These are phyloP conservation scores for Anthoptus insignis DNA, from an alignment of 2,888 invertebrate genomes.

Conservation along the genomic window DNA sequence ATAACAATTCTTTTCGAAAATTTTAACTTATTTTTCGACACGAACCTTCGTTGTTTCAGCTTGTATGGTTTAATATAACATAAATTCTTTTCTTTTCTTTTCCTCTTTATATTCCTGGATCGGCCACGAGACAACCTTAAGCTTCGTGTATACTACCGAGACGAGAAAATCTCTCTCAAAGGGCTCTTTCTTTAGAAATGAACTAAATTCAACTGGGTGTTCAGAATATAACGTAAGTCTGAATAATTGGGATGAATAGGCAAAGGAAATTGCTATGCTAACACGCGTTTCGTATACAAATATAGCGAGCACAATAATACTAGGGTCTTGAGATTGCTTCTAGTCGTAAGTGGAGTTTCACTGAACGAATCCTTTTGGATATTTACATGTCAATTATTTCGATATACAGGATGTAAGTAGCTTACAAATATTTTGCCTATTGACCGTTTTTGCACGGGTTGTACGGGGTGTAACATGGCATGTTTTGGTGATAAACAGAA, in stretches of 20 bases:
- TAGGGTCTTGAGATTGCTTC: background rate
- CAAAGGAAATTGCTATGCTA: slow-evolving; percentile 10
- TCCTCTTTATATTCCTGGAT: too few species aligned
- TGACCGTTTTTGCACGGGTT: background rate
- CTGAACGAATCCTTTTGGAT: background rate
- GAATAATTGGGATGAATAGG: slow-evolving; percentile 15
- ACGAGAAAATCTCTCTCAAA: too few species aligned
- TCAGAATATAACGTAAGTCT: slow-evolving; percentile 2
- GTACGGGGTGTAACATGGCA: too few species aligned
- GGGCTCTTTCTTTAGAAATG: background rate
- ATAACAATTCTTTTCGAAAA: too few species aligned
- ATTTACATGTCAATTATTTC: background rate
- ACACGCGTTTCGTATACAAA: slow-evolving; percentile 11
- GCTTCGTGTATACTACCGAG: too few species aligned
- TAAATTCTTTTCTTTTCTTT: too few species aligned
- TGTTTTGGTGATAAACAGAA: too few species aligned
- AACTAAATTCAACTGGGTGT: slow-evolving; percentile 11
- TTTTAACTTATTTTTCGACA: too few species aligned
- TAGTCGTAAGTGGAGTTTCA: background rate
- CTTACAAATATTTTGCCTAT: too few species aligned
- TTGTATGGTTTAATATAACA: too few species aligned
- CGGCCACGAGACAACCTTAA: too few species aligned
- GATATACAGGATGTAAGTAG: background rate
- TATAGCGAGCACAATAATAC: slow-evolving; percentile 12
- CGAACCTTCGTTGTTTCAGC: too few species aligned